These are phyloP conservation scores for Amniataba percoides DNA, from an alignment of 2,797 vertebrate genomes.

Conservation along the genomic window DNA sequence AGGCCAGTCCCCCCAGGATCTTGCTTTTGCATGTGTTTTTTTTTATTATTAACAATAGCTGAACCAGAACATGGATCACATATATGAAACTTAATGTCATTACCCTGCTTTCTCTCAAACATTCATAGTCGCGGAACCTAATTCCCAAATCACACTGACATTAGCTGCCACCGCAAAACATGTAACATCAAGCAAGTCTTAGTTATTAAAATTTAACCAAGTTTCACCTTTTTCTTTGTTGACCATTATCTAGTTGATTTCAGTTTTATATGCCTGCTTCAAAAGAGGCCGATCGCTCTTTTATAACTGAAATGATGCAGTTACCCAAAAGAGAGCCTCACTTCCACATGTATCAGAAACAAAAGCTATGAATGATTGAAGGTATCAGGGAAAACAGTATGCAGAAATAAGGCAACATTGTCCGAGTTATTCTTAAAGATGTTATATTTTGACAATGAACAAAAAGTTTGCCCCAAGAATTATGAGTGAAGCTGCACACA, in stretches of 20 bases:
- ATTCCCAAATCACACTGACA: slow-evolving; percentile 14
- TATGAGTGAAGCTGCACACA: neutral
- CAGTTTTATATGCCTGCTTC: neutral
- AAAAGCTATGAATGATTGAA: neutral
- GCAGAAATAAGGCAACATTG: neutral
- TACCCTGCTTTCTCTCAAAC: slow-evolving; percentile 24
- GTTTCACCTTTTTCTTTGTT: slow-evolving; percentile 17
- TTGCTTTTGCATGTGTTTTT: slow-evolving; percentile 1
- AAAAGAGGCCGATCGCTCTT: slow-evolving; percentile 28
- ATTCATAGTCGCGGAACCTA: neutral
- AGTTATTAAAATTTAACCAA: slow-evolving; percentile 17
- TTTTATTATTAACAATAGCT: slow-evolving; percentile 18
- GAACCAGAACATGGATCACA: slow-evolving; percentile 11
- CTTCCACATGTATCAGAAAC: neutral
- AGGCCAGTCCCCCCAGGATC: slow-evolving; percentile 26
- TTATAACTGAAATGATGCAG: slow-evolving; percentile 19
- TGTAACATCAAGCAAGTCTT: slow-evolving; percentile 34
- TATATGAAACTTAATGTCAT: slow-evolving; percentile 34
- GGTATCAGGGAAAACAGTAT: neutral
- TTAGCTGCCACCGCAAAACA: slow-evolving; percentile 17
- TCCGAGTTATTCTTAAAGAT: too few relatives aligned
- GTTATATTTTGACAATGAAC: too few relatives aligned
- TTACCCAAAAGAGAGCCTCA: slow-evolving; percentile 14
- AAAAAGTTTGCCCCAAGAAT: too few relatives aligned
- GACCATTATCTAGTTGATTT: slow-evolving; percentile 14